phyloP scores from a whole-genome alignment of 53 echinoderm and acorn worm species.

The Mesocentrotus franciscanus region DNA sequence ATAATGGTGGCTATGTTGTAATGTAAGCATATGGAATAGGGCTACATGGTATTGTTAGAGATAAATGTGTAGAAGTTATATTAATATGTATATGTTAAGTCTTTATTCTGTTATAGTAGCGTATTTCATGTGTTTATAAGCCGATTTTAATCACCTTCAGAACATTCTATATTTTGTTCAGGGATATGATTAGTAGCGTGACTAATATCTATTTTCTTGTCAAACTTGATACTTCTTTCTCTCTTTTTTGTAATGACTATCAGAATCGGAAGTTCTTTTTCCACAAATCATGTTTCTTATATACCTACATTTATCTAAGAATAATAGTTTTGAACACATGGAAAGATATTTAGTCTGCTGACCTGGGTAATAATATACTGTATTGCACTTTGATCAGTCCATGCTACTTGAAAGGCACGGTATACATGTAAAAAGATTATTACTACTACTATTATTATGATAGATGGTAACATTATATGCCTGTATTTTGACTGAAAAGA shows the following conservation, averaged over 20 bases:
- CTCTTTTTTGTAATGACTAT: not conserved
- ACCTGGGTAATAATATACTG: too few species aligned
- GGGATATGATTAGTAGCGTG: slow-evolving; percentile 11
- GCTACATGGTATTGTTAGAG: slow-evolving; percentile 12
- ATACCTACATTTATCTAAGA: not conserved
- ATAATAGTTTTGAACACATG: not conserved
- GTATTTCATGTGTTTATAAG: not conserved
- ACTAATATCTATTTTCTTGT: not conserved
- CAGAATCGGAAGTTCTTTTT: not conserved
- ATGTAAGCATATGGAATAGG: slow-evolving; percentile 22
- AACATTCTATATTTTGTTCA: slow-evolving; percentile 40
- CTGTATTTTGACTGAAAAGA: not conserved
- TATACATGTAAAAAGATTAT: too few species aligned
- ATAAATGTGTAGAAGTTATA: not conserved
- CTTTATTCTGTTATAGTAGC: not conserved
- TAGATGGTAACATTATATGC: not conserved
- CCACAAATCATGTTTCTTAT: not conserved
- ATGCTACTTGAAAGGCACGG: too few species aligned
- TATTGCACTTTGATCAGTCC: too few species aligned
- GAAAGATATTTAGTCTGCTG: not conserved
- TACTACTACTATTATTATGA: too few species aligned
- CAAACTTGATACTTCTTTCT: not conserved
- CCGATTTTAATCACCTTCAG: not conserved
- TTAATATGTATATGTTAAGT: slow-evolving; percentile 1
- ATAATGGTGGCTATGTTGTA: slow-evolving; percentile 46